phyloP scores from a whole-genome alignment of 2,888 invertebrate species.

The Philereme transversata region DNA sequence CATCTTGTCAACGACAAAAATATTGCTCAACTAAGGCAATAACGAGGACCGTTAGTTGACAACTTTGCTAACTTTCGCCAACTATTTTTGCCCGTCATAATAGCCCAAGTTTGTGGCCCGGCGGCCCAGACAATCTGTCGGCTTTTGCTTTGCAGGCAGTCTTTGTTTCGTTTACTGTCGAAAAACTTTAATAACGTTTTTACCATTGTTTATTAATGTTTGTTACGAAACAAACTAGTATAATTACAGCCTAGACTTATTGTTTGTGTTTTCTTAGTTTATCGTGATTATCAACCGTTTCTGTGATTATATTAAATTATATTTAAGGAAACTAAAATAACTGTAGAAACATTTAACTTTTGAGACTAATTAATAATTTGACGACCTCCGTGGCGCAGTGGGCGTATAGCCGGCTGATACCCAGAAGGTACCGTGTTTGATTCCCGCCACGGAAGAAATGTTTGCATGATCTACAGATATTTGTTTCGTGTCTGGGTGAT shows the following conservation, averaged over 20 bases:
- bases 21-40: slow-evolving; percentile 80
- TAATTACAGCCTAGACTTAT: not conserved
- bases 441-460: no score
- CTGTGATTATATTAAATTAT: no score
- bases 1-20: slow-evolving; percentile 72
- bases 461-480: no score
- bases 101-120: slow-evolving; percentile 69
- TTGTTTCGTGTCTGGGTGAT: no score
- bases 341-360: no score
- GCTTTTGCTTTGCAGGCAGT: slow-evolving; percentile 54
- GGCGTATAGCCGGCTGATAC: no score
- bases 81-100: slow-evolving; percentile 81
- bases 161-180: slow-evolving; percentile 54
- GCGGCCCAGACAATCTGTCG: slow-evolving; percentile 57
- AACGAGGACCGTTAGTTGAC: slow-evolving; percentile 72
- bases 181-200: slow-evolving; percentile 39
- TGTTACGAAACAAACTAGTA: not conserved
- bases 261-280: not conserved
- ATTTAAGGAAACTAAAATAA: no score
- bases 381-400: no score
- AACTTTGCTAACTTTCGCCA: slow-evolving; percentile 65
- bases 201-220: slow-evolving; percentile 10
- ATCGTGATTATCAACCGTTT: not conserved
- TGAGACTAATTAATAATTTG: no score
- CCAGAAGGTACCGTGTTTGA: no score